Base-by-base conservation (phyloP, 2,113 vertebrate genomes). In the Rhombomys opimus region DNA sequence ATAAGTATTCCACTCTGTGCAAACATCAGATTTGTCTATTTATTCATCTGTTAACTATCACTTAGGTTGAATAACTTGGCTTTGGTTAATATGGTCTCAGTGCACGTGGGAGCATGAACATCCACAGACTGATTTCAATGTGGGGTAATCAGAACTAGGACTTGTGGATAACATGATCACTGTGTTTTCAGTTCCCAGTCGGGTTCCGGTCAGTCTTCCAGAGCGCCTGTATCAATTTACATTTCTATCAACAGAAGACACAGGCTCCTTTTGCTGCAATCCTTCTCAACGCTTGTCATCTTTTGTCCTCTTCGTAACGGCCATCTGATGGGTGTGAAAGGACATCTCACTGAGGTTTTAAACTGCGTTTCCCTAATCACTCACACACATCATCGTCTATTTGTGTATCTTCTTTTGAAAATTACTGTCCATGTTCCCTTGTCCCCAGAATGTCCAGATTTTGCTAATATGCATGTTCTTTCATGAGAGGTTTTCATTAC, bases 371-470 rank as follows among this genome's bases (percentile, higher is more conserved):
- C 30, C 52, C n/a, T n/a, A 73, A 75, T 65, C 18, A 54, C 65
- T 65, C 50, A 15, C 41, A 54, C 12, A 18, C 18, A 35, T 88
- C n/a, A 6, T 38, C 52, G 41, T 25, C 1, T 90, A 65, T 65
- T 76, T 84, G 22, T 18, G 18, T 76, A 10, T 63, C 59, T 75
- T 90, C 52, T 46, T 90, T 76, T 25, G 23, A 63, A 63, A 63
- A 82, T 52, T 63, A 46, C 65, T 89, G 27, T 80, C 52, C 85
- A 50, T 35, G 5, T 76, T 50, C 5, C 5, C 18, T 54, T 90
- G 30, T 27, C 22, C 12, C 46, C 23, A 76, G 86, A 97, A 94
- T 84, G 23, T 93, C n/a, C 68, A 68, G 5, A 35, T 90, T 93
- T 25, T 80, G 65, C 59, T 73, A 68, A 54, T 92, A 72, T 80